phyloP scores from a whole-genome alignment of 2,113 vertebrate genomes.

The Actinemys pallida region DNA sequence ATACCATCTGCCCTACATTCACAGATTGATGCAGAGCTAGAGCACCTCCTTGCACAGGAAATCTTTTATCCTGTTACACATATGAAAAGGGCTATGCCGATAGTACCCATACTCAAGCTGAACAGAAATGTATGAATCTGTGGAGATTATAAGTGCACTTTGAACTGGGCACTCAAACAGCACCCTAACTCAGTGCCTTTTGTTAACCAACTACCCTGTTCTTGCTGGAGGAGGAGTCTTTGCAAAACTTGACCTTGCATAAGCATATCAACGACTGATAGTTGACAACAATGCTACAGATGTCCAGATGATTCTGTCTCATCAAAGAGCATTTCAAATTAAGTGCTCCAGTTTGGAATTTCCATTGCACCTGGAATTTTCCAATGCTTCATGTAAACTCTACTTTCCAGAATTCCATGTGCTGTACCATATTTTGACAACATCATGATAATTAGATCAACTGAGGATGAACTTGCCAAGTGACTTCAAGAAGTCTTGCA shows the following conservation, averaged over 20 bases:
- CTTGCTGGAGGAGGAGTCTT: not conserved
- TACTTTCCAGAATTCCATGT: not conserved
- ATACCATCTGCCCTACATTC: rapidly evolving
- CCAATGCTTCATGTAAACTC: not conserved
- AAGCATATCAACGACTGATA: not conserved
- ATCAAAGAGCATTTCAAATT: not conserved
- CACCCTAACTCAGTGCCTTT: not conserved
- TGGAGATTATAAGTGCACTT: not conserved
- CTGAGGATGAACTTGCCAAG: not conserved
- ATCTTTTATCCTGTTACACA: not conserved
- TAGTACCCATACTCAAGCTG: not conserved
- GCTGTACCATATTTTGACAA: not conserved
- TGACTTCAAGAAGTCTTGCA: not conserved
- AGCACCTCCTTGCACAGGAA: not conserved
- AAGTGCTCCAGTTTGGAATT: not conserved
- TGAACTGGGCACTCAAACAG: not conserved
- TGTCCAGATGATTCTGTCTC: not conserved
- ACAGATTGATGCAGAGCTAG: not conserved
- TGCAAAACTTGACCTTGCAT: not conserved
- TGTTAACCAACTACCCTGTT: not conserved
- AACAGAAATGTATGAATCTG: not conserved
- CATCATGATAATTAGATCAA: not conserved
- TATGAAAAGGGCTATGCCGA: not conserved
- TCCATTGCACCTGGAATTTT: not conserved
- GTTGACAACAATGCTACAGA: not conserved